These are phyloP conservation scores for Lamellibrachia satsuma DNA, from an alignment of 2,888 invertebrate species.

Conservation along the genomic window DNA sequence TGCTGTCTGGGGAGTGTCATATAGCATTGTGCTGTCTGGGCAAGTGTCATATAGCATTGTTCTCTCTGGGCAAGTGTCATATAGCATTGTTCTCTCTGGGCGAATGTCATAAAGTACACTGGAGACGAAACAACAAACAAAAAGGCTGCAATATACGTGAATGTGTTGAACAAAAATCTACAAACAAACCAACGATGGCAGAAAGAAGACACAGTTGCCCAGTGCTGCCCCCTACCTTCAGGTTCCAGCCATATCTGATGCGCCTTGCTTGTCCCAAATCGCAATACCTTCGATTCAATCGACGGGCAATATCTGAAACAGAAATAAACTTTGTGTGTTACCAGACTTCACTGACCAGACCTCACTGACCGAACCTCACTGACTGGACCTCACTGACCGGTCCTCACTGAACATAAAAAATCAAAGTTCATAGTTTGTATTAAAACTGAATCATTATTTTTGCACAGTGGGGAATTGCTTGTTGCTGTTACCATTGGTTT, in stretches of 20 bases:
- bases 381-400: too few species aligned
- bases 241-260: constrained; percentile 89
- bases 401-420: too few species aligned
- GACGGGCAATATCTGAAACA: constrained; percentile 79
- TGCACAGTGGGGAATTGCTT: too few species aligned
- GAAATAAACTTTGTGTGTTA: not conserved
- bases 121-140: not conserved
- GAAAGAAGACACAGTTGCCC: not conserved
- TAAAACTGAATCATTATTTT: too few species aligned
- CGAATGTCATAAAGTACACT: not conserved
- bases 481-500: too few species aligned
- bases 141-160: not conserved
- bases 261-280: constrained; percentile 71
- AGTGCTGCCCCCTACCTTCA: constrained; percentile 72
- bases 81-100: not conserved
- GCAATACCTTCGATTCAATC: constrained; percentile 84
- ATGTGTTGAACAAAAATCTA: not conserved
- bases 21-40: too few species aligned
- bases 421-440: too few species aligned
- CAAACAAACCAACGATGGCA: not conserved
- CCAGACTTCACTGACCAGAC: not conserved
- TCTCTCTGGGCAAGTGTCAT: not conserved
- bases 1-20: too few species aligned
- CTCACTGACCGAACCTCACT: too few species aligned
- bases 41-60: too few species aligned